These are phyloP conservation scores for Dryobota labecula DNA, from an alignment of 2,888 invertebrate species.

Conservation along the genomic window DNA sequence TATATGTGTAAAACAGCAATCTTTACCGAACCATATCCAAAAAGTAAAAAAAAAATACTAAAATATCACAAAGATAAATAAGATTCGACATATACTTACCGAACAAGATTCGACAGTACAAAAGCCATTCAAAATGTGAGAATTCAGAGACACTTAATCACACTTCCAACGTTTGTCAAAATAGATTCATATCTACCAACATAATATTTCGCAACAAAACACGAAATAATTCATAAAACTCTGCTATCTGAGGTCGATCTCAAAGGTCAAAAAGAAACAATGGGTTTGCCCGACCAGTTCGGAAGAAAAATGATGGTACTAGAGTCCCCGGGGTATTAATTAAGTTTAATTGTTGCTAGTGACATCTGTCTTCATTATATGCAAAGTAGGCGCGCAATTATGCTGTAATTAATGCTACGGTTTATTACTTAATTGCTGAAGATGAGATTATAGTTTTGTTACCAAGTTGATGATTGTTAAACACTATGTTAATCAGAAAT, in stretches of 20 bases:
- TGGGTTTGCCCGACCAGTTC: conserved; percentile 50
- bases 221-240: conserved; percentile 62
- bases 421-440: conserved; percentile 58
- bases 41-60: background rate
- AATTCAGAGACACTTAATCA: conserved; percentile 60
- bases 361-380: conserved; percentile 70
- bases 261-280: conserved; percentile 62
- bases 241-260: conserved; percentile 60
- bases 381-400: conserved; percentile 63
- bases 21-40: too few species aligned
- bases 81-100: too few species aligned
- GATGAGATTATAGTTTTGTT: conserved; percentile 27
- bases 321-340: conserved; percentile 38
- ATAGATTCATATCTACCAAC: conserved; percentile 54
- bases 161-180: conserved; percentile 61
- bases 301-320: conserved; percentile 46
- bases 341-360: conserved; percentile 56
- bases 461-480: conserved; percentile 8
- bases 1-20: too few species aligned
- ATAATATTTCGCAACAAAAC: conserved; percentile 60
- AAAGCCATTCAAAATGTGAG: conserved; percentile 59
- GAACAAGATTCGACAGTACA: conserved; percentile 32
- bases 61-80: background rate
- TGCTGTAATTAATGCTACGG: conserved; percentile 51
- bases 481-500: background rate